phyloP scores from a whole-genome alignment of 2,113 vertebrate genomes.

The Sylvilagus bachmani region DNA sequence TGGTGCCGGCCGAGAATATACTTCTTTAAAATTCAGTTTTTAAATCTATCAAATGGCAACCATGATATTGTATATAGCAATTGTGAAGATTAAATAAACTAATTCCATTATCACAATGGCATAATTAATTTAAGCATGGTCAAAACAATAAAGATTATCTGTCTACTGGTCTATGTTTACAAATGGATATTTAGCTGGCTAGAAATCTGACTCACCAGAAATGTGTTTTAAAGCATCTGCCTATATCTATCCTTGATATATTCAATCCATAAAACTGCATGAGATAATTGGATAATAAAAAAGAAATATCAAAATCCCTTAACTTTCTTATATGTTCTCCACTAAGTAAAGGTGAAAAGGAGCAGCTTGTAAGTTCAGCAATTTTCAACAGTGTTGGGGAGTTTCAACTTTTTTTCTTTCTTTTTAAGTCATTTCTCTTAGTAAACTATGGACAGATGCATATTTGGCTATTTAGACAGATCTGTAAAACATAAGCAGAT shows the following conservation, averaged over 20 bases:
- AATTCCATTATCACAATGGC: not conserved
- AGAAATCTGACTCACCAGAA: not conserved
- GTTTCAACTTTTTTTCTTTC: not conserved
- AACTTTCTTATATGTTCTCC: conserved; percentile 27
- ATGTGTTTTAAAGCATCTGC: not conserved
- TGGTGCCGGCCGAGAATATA: too few relatives aligned
- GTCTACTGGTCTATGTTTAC: not conserved
- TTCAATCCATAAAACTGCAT: not conserved
- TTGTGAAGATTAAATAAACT: not conserved
- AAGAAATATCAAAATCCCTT: not conserved
- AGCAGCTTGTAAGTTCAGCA: not conserved
- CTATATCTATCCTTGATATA: not conserved
- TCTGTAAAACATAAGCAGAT: conserved; percentile 37
- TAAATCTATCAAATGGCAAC: not conserved
- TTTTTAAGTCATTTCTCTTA: conserved; percentile 22
- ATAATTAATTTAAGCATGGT: not conserved
- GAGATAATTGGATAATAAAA: not conserved
- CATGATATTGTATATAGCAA: not conserved
- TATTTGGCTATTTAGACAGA: not conserved
- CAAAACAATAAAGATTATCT: not conserved
- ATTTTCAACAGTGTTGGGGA: not conserved
- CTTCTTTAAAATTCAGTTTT: not conserved
- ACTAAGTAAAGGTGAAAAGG: not conserved
- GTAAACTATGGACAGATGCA: conserved; percentile 29
- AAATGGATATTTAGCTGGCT: not conserved